phyloP scores from a whole-genome alignment of 2,113 vertebrate genomes.

The Sylvietta virens region DNA sequence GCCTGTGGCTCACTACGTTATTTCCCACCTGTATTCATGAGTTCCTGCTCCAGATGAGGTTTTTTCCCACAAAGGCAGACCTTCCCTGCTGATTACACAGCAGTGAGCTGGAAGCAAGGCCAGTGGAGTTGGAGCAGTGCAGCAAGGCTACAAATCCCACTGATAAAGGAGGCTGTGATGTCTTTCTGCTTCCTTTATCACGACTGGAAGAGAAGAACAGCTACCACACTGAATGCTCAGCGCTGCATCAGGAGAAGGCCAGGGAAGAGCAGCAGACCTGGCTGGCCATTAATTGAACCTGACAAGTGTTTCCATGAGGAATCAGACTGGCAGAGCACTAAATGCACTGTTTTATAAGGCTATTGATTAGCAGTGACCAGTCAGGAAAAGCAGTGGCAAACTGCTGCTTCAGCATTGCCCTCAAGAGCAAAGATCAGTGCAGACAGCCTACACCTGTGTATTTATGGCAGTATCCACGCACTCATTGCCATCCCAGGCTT shows the following conservation, averaged over 20 bases:
- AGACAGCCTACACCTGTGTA: fast-evolving
- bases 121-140: not conserved
- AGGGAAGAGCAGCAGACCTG: not conserved
- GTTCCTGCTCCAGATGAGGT: not conserved
- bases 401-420: not conserved
- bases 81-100: fast-evolving
- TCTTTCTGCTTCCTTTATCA: not conserved
- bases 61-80: not conserved
- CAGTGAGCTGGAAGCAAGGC: not conserved
- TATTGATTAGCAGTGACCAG: slow-evolving; percentile 17
- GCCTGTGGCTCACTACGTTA: not conserved
- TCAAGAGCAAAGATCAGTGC: not conserved
- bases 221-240: not conserved
- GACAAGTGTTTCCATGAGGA: not conserved
- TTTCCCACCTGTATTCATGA: not conserved
- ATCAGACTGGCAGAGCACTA: not conserved
- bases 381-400: not conserved
- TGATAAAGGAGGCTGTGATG: not conserved
- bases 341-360: slow-evolving; percentile 12
- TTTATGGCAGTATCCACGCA: not conserved
- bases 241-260: not conserved
- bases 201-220: not conserved
- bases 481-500: not conserved
- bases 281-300: not conserved
- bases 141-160: not conserved